phyloP scores from a whole-genome alignment of 2,888 invertebrate genomes.

The Muscina levida region DNA sequence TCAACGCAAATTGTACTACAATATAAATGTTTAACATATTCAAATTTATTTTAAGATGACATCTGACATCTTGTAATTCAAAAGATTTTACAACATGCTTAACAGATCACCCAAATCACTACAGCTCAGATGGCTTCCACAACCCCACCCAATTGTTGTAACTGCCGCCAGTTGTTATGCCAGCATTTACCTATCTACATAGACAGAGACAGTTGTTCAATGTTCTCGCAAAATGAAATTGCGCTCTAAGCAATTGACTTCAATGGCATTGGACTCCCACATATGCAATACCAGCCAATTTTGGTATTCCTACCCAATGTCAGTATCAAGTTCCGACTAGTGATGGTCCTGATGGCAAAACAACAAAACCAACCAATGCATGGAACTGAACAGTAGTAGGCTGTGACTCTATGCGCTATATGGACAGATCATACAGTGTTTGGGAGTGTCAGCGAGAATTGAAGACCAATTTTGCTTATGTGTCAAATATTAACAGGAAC shows the following conservation, averaged over 20 bases:
- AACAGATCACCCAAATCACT: neutral
- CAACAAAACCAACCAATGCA: too few relatives aligned
- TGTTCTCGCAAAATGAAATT: slow-evolving; percentile 5
- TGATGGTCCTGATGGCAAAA: neutral
- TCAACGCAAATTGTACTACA: too few relatives aligned
- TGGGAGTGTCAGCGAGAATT: too few relatives aligned
- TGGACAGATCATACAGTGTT: too few relatives aligned
- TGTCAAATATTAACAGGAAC: too few relatives aligned
- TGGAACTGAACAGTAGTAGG: too few relatives aligned
- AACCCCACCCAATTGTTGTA: neutral
- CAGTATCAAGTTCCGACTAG: neutral
- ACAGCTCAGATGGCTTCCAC: neutral
- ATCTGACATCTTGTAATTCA: slow-evolving; percentile 60
- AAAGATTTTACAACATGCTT: slow-evolving; percentile 39
- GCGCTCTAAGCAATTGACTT: slow-evolving; percentile 16
- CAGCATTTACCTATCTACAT: slow-evolving; percentile 52
- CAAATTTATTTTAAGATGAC: slow-evolving; percentile 62
- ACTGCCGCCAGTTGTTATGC: slow-evolving; percentile 21
- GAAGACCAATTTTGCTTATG: too few relatives aligned
- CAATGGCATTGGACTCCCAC: slow-evolving; percentile 58
- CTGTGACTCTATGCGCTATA: too few relatives aligned
- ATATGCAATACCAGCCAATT: slow-evolving; percentile 36
- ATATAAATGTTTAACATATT: slow-evolving; percentile 61
- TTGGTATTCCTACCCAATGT: slow-evolving; percentile 20
- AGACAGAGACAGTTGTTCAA: slow-evolving; percentile 32